A percentile compares a stretch with the other conserved stretches of the same genome.
Evolutionary conservation across 2,888 invertebrate genomes (phyloP).

Genomic region (Parthenolecanium corni): DNA sequence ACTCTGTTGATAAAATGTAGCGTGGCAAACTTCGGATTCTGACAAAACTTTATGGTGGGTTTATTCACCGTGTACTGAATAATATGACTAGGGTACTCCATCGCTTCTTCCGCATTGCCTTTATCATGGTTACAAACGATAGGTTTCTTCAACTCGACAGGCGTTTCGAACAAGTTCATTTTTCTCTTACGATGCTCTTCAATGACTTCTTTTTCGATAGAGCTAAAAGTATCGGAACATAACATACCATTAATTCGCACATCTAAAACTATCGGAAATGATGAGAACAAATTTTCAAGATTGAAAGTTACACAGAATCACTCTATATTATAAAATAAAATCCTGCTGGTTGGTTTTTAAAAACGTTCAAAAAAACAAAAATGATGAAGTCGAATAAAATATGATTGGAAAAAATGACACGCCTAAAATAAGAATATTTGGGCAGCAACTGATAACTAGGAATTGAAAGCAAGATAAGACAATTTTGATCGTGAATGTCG

Average conservation of each 20-base stretch:
- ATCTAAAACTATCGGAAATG: too few relatives aligned
- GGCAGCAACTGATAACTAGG: too few relatives aligned
- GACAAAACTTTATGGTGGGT: slow-evolving; percentile 29
- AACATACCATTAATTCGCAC: not conserved
- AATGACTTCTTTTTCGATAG: slow-evolving; percentile 26
- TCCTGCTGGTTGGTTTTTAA: too few relatives aligned
- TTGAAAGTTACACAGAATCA: not conserved
- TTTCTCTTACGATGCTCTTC: slow-evolving; percentile 9
- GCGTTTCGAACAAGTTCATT: slow-evolving; percentile 26
- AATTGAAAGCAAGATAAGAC: too few relatives aligned
- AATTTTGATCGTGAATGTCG: too few relatives aligned
- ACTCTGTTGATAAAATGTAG: slow-evolving; percentile 30
- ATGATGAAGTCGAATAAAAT: too few relatives aligned
- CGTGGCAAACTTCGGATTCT: slow-evolving; percentile 24
- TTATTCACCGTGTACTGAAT: slow-evolving; percentile 24
- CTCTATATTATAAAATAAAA: too few relatives aligned
- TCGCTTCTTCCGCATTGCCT: slow-evolving; percentile 8
- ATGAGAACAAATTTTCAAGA: not conserved
- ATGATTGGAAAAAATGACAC: too few relatives aligned
- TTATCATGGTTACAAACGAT: slow-evolving; percentile 14
- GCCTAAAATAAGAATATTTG: too few relatives aligned
- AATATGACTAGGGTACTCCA: slow-evolving; percentile 28
- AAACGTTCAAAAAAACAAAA: too few relatives aligned
- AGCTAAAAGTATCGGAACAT: slow-evolving; percentile 18
- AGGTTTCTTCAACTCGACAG: slow-evolving; percentile 27